Percentiles rank a stretch among this genome's conserved stretches.
These are phyloP conservation scores for Montipora sp. DNA, from an alignment of 64 coral and sea anemone genomes.

Conservation along the genomic window DNA sequence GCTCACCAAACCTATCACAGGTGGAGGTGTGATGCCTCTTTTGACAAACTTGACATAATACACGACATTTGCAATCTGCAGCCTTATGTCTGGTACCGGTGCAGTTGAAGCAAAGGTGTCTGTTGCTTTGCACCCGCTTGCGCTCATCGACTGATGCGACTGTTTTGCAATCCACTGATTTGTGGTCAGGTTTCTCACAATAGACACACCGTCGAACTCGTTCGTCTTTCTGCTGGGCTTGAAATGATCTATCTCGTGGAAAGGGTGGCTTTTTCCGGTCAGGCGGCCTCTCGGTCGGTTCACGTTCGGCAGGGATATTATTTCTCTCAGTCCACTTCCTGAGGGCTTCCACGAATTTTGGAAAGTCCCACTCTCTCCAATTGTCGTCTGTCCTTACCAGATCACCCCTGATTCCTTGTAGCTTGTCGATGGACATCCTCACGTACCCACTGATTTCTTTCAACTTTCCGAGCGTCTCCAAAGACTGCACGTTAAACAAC, in stretches of 20 bases:
- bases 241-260: slow-evolving; percentile 25
- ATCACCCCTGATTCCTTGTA: not conserved
- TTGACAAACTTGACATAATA: slow-evolving; percentile 59
- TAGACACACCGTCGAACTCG: slow-evolving; percentile 34
- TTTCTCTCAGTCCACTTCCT: not conserved
- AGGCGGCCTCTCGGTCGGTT: not conserved
- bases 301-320: slow-evolving; percentile 14
- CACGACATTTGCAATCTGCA: slow-evolving; percentile 23
- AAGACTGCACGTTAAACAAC: too few relatives aligned
- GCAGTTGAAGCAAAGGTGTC: slow-evolving; percentile 50
- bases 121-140: slow-evolving; percentile 34
- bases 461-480: too few relatives aligned
- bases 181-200: slow-evolving; percentile 60
- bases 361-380: slow-evolving; percentile 15
- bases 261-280: not conserved
- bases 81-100: slow-evolving; percentile 42
- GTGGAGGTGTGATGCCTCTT: slow-evolving; percentile 19
- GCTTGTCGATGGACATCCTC: slow-evolving; percentile 52
- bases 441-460: slow-evolving; percentile 33
- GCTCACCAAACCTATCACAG: slow-evolving; percentile 4
- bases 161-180: slow-evolving; percentile 53
- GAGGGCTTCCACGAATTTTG: slow-evolving; percentile 37
- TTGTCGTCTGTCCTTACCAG: too few relatives aligned
- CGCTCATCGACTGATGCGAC: slow-evolving; percentile 14
- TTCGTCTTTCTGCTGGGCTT: not conserved